Evolutionary conservation across 2,888 invertebrate genomes (phyloP).

Genomic region (Metopia argyrocephala): DNA sequence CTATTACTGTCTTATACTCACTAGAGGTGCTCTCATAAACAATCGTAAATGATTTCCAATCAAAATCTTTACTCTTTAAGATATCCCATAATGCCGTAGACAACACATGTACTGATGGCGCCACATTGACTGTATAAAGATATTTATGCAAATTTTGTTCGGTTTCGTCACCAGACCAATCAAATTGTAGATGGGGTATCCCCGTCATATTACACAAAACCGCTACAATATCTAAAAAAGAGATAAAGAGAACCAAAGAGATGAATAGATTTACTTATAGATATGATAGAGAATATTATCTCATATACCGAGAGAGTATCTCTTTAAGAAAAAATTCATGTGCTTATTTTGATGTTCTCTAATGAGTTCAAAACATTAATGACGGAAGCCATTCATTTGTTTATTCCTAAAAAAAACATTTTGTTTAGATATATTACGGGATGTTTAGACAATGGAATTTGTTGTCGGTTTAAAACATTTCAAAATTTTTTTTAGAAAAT

Average conservation of each 20-base stretch:
- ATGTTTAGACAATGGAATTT: no score
- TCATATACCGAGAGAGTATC: no score
- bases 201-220: conserved; percentile 83
- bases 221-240: conserved; percentile 75
- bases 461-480: no score
- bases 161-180: conserved; percentile 81
- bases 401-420: no score
- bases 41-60: conserved; percentile 90
- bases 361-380: conserved; percentile 7
- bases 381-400: neutral
- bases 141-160: conserved; percentile 77
- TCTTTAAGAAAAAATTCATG: no score
- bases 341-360: neutral
- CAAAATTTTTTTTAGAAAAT: no score
- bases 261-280: conserved; percentile 14
- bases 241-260: neutral
- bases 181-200: conserved; percentile 83
- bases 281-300: neutral
- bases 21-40: conserved; percentile 91
- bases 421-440: no score
- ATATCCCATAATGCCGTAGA: conserved; percentile 86
- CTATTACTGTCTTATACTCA: conserved; percentile 68
- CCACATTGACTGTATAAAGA: conserved; percentile 84
- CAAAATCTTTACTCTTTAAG: conserved; percentile 82
- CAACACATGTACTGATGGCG: conserved; percentile 83